Evolutionary conservation across 2,113 vertebrate genomes (phyloP), one percentile per base, ranked within the genome.

Genomic region (Promerops cafer): DNA sequence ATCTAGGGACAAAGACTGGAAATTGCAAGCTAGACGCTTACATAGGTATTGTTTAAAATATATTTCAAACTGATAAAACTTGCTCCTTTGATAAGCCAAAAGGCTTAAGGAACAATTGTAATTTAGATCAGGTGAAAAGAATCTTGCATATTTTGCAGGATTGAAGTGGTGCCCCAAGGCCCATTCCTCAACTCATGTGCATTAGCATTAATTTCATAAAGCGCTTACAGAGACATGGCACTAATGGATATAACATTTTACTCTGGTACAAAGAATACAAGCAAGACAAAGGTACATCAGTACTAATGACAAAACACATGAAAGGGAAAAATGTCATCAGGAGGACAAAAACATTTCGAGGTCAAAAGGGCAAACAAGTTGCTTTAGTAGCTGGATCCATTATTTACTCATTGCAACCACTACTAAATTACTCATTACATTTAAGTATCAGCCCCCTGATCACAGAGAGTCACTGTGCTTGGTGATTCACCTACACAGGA

Each of bases 1-100:
- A 95, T 59, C 95, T 97, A 95, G 87, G 40, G 93, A 87, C 3
- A 56, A 4, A 40, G 28, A 71, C 49, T 71, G 53, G n/a, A 84
- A 94, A 92, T 7, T 1, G 12, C 93, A 87, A 74, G 56, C 37
- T 78, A 60, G 4, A 13, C 0, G 1, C 53, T 86, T 40, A 52
- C 19, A 7, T 8, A 31, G 47, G 15, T 11, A 5, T 35, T 45
- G 20, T 61, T 77, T 50, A 66, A 79, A 87, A 71, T 5, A 1
- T 5, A 47, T 15, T 83, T 64, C n/a, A 39, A 80, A 33, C 19
- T 39, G n/a, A 33, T 60, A 60, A 85, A 84, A 71, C 2, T 5
- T 10, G 5, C 39, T 50, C 39, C 7, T 65, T 70, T 47, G 44
- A 42, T 31, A 59, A 80, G 13, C 7, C 66, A 76, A 10, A 2